Conservation (phyloP, 2,797 vertebrate species). For the Ctenopoma kingsleyae region DNA sequence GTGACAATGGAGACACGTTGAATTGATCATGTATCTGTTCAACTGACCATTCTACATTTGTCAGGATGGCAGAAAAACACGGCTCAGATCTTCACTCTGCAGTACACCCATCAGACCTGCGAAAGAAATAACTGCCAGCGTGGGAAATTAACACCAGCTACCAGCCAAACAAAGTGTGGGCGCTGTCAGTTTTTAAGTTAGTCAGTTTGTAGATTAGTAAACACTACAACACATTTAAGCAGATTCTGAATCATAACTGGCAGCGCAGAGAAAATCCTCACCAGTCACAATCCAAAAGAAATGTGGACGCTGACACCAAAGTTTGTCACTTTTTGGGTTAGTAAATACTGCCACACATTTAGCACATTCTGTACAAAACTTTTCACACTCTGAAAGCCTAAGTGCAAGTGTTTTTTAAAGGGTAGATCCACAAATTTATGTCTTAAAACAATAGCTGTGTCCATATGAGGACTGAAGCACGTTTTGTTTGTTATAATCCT, state of each 20-base stretch:
- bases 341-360: slow-evolving; percentile 52
- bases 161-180: slow-evolving; percentile 55
- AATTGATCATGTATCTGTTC: slow-evolving; percentile 29
- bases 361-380: slow-evolving; percentile 29
- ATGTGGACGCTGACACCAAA: slow-evolving; percentile 35
- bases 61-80: slow-evolving; percentile 29
- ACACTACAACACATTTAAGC: slow-evolving; percentile 55
- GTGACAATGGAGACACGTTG: slow-evolving; percentile 25
- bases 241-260: slow-evolving; percentile 51
- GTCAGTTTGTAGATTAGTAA: slow-evolving; percentile 55
- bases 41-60: slow-evolving; percentile 38
- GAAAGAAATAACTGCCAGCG: slow-evolving; percentile 51
- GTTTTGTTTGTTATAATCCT: not conserved
- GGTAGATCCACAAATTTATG: not conserved
- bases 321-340: slow-evolving; percentile 45
- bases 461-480: not conserved
- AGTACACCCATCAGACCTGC: slow-evolving; percentile 44
- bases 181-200: slow-evolving; percentile 50
- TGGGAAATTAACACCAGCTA: slow-evolving; percentile 68
- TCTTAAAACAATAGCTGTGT: slow-evolving; percentile 4
- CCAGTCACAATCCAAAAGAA: slow-evolving; percentile 32
- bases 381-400: slow-evolving; percentile 22
- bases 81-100: slow-evolving; percentile 37
- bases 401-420: slow-evolving; percentile 12
- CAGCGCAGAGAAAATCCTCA: slow-evolving; percentile 35